Evolutionary conservation across 2,113 vertebrate species (phyloP).

Genomic region (Pelecanus crispus): DNA sequence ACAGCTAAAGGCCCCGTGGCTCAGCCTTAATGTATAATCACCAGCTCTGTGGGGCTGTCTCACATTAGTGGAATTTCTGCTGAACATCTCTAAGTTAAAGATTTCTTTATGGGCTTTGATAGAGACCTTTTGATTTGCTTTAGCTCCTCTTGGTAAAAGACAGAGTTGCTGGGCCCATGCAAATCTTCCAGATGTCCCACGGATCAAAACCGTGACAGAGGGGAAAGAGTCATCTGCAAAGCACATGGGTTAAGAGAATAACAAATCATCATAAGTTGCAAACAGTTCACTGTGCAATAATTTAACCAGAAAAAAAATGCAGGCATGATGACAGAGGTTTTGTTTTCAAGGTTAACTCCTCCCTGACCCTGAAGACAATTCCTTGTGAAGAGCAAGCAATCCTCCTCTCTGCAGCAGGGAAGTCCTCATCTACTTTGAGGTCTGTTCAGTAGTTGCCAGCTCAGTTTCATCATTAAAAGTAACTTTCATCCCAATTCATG

Average conservation of each 20-base stretch:
- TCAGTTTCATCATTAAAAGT: background rate
- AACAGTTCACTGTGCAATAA: background rate
- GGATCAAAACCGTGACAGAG: conserved; percentile 88
- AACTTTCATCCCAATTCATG: background rate
- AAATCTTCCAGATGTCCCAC: conserved; percentile 92
- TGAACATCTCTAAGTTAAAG: conserved; percentile 27
- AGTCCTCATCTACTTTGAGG: background rate
- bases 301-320: background rate
- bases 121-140: conserved; percentile 92
- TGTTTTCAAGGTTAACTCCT: background rate
- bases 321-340: background rate
- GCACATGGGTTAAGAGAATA: conserved; percentile 5
- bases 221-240: conserved; percentile 87
- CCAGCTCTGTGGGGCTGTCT: conserved; percentile 29
- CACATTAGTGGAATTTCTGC: conserved; percentile 46
- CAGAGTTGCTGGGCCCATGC: conserved; percentile 96
- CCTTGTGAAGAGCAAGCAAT: background rate
- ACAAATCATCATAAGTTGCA: background rate
- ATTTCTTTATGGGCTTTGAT: conserved; percentile 53
- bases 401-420: background rate
- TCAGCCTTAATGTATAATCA: conserved; percentile 34
- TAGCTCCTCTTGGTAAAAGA: conserved; percentile 91
- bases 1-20: conserved; percentile 27
- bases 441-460: background rate
- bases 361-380: background rate